Percentiles rank a stretch among this genome's conserved stretches.
Evolutionary conservation across 2,113 vertebrate genomes (phyloP).

Genomic region (Andinoacara biseriatus): DNA sequence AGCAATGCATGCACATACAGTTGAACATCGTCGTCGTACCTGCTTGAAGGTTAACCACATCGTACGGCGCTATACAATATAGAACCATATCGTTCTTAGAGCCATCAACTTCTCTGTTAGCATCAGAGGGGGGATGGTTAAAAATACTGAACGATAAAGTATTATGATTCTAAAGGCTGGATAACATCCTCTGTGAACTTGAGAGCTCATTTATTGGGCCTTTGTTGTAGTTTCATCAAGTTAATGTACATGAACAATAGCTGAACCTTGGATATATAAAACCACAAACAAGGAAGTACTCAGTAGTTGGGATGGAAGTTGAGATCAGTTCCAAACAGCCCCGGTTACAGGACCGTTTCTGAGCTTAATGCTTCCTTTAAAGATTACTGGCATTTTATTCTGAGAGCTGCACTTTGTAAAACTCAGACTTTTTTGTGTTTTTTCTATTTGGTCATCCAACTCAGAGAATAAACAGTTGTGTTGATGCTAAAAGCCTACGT

Average conservation of each 20-base stretch:
- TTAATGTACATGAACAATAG: not conserved
- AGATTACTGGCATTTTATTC: not conserved
- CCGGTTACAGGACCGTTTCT: not conserved
- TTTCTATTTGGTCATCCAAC: not conserved
- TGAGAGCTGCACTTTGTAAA: too few relatives aligned
- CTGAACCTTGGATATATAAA: not conserved
- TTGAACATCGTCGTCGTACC: not conserved
- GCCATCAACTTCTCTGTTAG: not conserved
- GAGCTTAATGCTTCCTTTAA: not conserved
- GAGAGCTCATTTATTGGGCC: not conserved
- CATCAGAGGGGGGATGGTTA: not conserved
- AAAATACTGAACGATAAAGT: not conserved
- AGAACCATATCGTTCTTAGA: not conserved
- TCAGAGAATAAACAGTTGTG: not conserved
- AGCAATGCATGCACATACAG: slow-evolving; percentile 33
- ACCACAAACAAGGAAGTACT: not conserved
- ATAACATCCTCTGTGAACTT: not conserved
- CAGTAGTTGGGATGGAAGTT: not conserved
- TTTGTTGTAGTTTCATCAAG: not conserved
- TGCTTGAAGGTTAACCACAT: slow-evolving; percentile 30
- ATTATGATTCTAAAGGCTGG: not conserved
- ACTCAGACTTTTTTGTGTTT: not conserved
- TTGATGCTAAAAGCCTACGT: not conserved
- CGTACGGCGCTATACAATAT: not conserved
- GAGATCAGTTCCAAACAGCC: not conserved